phyloP scores from a whole-genome alignment of 2,797 vertebrate species.

The Botia almorhae region DNA sequence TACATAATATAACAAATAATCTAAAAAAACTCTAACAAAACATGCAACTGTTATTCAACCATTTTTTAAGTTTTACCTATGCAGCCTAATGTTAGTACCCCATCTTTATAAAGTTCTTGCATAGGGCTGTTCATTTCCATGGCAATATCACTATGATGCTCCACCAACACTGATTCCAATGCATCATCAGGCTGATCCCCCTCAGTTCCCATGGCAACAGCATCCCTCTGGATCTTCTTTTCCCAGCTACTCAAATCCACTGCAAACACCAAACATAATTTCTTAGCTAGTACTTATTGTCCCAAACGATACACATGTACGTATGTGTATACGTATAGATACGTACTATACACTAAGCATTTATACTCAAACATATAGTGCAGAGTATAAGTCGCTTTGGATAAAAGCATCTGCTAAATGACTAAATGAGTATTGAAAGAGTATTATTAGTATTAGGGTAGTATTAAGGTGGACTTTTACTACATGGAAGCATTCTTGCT shows the following conservation, averaged over 20 bases:
- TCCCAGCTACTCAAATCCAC: conserved; percentile 92
- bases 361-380: too few relatives aligned
- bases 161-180: conserved; percentile 78
- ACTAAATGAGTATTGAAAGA: too few relatives aligned
- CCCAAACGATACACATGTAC: too few relatives aligned
- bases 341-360: background rate
- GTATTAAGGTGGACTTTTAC: too few relatives aligned
- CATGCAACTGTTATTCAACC: background rate
- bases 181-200: conserved; percentile 74
- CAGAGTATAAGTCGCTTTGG: too few relatives aligned
- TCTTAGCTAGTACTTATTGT: background rate
- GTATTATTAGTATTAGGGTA: too few relatives aligned
- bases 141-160: conserved; percentile 85
- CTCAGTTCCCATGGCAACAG: conserved; percentile 73
- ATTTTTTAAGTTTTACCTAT: conserved; percentile 75
- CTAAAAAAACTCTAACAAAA: background rate
- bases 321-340: too few relatives aligned
- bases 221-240: conserved; percentile 89
- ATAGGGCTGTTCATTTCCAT: conserved; percentile 81
- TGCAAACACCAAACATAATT: conserved; percentile 58
- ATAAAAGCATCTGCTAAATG: too few relatives aligned
- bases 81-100: conserved; percentile 89
- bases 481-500: too few relatives aligned
- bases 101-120: conserved; percentile 88
- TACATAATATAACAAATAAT: background rate